These are phyloP conservation scores for Crotalus helleri DNA, from an alignment of 2,113 vertebrate genomes.

Conservation along the genomic window DNA sequence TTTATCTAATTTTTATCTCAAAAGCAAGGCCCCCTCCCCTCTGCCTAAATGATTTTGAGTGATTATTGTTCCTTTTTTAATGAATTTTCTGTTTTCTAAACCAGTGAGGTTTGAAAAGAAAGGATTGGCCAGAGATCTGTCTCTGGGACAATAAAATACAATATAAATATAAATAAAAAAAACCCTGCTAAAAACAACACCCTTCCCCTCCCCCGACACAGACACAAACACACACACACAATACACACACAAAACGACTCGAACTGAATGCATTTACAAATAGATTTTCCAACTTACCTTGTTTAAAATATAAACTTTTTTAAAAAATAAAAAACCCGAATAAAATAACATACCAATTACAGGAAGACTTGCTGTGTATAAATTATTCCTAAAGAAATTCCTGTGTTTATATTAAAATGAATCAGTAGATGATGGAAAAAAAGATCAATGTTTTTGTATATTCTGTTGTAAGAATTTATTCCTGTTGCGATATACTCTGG, in stretches of 20 bases:
- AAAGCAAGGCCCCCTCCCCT: constrained; percentile 1
- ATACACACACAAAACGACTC: constrained; percentile 35
- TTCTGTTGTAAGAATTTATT: constrained; percentile 87
- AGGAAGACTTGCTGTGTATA: constrained; percentile 82
- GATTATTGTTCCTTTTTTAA: constrained; percentile 20
- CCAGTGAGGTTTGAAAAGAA: constrained; percentile 72
- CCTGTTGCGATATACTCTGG: constrained; percentile 82
- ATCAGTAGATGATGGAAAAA: constrained; percentile 75
- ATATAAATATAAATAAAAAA: neutral
- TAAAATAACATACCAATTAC: constrained; percentile 80
- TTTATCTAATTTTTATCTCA: constrained; percentile 5
- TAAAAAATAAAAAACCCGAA: constrained; percentile 58
- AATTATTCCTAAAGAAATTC: constrained; percentile 83
- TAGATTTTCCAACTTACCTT: constrained; percentile 76
- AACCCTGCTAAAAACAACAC: constrained; percentile 42
- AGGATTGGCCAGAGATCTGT: constrained; percentile 74
- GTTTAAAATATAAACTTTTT: constrained; percentile 68
- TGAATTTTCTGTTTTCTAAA: constrained; percentile 70
- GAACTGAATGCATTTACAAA: constrained; percentile 74
- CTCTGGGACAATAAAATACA: constrained; percentile 68
- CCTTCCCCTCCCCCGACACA: neutral
- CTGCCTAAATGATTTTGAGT: constrained; percentile 24
- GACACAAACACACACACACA: too few species aligned
- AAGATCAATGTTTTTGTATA: constrained; percentile 83
- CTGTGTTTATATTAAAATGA: constrained; percentile 85